Conservation (phyloP, 2,888 invertebrate species). For the Polia nebulosa region DNA sequence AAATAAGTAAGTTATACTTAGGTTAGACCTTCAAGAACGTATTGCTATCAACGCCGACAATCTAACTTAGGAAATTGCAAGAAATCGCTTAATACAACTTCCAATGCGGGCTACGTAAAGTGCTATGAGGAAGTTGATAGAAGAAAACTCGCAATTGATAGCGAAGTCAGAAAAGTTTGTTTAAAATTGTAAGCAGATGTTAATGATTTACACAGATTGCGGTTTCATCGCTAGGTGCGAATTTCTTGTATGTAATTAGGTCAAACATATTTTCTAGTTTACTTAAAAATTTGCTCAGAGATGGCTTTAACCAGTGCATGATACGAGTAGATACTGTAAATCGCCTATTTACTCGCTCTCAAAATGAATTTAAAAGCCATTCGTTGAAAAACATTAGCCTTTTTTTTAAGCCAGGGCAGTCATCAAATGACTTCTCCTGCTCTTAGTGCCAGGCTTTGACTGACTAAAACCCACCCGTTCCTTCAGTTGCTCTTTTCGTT, state of each 20-base stretch:
- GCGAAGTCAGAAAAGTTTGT: not conserved
- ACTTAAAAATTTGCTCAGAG: not conserved
- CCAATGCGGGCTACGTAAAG: not conserved
- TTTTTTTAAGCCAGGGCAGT: too few species aligned
- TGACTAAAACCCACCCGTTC: too few species aligned
- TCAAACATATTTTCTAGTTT: constrained; percentile 12
- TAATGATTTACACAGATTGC: constrained; percentile 12
- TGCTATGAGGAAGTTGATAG: rapidly evolving
- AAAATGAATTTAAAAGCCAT: not conserved
- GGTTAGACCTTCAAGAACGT: constrained; percentile 35
- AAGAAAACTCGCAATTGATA: constrained; percentile 7
- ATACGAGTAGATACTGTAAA: not conserved
- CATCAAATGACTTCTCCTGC: too few species aligned
- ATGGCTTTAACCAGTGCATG: not conserved
- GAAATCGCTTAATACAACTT: not conserved
- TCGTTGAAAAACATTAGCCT: too few species aligned
- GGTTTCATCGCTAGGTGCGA: constrained; percentile 8
- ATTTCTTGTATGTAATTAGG: constrained; percentile 19
- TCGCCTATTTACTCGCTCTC: not conserved
- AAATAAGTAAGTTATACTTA: constrained; percentile 45
- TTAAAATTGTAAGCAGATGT: not conserved
- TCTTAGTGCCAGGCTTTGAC: too few species aligned
- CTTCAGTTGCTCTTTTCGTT: too few species aligned
- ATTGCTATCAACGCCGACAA: constrained; percentile 27
- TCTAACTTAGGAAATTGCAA: constrained; percentile 19